Percentiles rank a stretch among this genome's conserved stretches.
Evolutionary conservation across 2,888 invertebrate genomes (phyloP).

Genomic region (Nemotelus nigrinus): DNA sequence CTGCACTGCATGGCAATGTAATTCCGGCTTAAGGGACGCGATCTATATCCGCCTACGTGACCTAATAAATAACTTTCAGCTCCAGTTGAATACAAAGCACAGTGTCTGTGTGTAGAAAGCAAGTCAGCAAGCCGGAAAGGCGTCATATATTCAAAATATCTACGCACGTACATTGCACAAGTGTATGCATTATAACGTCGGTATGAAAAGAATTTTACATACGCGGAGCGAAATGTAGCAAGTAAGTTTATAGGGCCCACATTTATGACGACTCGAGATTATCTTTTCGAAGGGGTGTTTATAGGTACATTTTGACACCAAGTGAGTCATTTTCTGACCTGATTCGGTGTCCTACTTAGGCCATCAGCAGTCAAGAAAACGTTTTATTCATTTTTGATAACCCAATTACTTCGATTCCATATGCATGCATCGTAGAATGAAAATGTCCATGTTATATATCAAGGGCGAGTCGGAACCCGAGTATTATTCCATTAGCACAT

Average conservation of each 20-base stretch:
- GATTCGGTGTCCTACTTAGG: constrained; percentile 2
- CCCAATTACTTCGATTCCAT: not conserved
- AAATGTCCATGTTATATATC: too few relatives aligned
- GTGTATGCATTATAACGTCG: not conserved
- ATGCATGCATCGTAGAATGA: too few relatives aligned
- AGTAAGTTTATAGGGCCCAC: not conserved
- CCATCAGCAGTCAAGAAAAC: too few relatives aligned
- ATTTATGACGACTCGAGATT: constrained; percentile 10
- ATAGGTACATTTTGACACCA: not conserved
- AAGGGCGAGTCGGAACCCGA: too few relatives aligned
- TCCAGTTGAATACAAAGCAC: too few relatives aligned
- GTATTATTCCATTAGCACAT: too few relatives aligned
- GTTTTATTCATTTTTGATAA: constrained; percentile 9
- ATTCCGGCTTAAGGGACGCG: too few relatives aligned
- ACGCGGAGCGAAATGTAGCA: not conserved
- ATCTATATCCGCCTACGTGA: too few relatives aligned
- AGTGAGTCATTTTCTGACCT: constrained; percentile 22
- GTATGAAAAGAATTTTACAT: not conserved
- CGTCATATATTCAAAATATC: not conserved
- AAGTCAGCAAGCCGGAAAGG: too few relatives aligned
- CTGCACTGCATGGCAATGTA: too few relatives aligned
- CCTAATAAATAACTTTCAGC: too few relatives aligned
- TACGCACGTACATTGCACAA: not conserved
- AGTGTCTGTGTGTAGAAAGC: too few relatives aligned
- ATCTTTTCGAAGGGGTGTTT: constrained; percentile 13